Evolutionary conservation across 2,113 vertebrate genomes (phyloP), one percentile per base, ranked within the genome.

Genomic region (Acinonyx jubatus): DNA sequence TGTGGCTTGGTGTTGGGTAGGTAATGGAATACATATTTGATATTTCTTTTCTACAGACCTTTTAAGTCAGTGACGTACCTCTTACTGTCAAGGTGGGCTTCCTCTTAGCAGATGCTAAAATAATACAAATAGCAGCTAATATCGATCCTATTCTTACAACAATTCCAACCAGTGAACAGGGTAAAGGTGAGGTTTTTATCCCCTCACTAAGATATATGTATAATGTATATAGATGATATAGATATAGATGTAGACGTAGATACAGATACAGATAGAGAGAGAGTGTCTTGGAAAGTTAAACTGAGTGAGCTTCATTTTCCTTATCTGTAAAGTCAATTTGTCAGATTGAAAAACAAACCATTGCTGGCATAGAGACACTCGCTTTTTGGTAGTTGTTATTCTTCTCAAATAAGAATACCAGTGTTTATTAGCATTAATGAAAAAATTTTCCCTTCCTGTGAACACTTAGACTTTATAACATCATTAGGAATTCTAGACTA

Each of bases 261-360:
- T 74, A 13, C 6, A 29, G 15, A 61, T 9, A 61, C 57, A 31
- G 27, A 78, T 48, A 52, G 76, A 48, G 74, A 78, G 41, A 71
- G n/a, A 71, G n/a, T 25, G 38, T 38, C 41, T 86, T 89, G 8
- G 45, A 92, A 83, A 73, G 7, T 63, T 65, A 65, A 92, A 74
- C 8, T 41, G 45, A 68, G 6, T 63, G 61, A n/a, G 4, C 13
- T 90, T 84, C 63, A 69, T 16, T 45, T 69, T 94, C 48, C 55
- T 94, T 48, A 65, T 41, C 27, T 81, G 6, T 89, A 21, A 74
- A 89, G 63, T 65, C 5, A 86, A 5, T 6, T 66, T 86, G 61
- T 90, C 29, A 27, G 57, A 71, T 90, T 87, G 89, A 78, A 94
- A 95, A 79, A 41, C 36, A 68, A 36, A 48, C 73, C 57, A 1